A percentile compares a stretch with the other conserved stretches of the same genome.
Conservation (phyloP, 2,888 invertebrate genomes). For the Boloria euphrosyne region DNA sequence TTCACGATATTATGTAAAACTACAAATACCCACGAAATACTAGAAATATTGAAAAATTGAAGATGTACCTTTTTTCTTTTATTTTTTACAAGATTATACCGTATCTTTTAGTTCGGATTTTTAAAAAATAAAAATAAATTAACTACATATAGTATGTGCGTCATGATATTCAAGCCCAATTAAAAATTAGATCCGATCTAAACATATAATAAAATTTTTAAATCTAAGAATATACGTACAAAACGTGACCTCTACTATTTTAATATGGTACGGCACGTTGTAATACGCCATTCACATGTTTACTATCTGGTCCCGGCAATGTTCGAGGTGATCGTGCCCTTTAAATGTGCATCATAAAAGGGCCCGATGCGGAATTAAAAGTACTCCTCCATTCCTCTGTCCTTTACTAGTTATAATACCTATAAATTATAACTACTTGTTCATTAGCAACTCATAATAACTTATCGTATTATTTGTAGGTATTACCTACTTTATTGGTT, state of each 20-base stretch:
- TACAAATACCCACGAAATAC: too few species aligned
- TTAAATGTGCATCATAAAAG: slow-evolving; percentile 54
- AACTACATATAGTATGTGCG: too few species aligned
- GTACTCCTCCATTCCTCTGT: slow-evolving; percentile 36
- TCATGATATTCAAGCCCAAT: too few species aligned
- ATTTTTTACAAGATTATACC: too few species aligned
- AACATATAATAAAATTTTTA: background rate
- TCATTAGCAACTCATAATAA: background rate
- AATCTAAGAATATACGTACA: background rate
- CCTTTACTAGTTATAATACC: slow-evolving; percentile 37
- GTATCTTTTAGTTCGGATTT: too few species aligned
- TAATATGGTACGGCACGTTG: slow-evolving; percentile 10
- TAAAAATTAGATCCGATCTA: too few species aligned
- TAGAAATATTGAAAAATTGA: too few species aligned
- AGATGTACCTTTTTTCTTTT: too few species aligned
- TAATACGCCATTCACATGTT: slow-evolving; percentile 40
- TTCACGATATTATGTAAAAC: too few species aligned
- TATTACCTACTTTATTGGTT: slow-evolving; percentile 3
- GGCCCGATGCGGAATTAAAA: slow-evolving; percentile 46
- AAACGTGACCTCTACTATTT: slow-evolving; percentile 24
- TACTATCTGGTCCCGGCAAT: slow-evolving; percentile 64
- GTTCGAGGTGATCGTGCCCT: slow-evolving; percentile 58
- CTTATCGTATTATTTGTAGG: background rate
- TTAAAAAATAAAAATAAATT: too few species aligned
- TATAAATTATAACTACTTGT: slow-evolving; percentile 2